Conservation (phyloP, 2,113 vertebrate species). For the Pungitius pungitius region DNA sequence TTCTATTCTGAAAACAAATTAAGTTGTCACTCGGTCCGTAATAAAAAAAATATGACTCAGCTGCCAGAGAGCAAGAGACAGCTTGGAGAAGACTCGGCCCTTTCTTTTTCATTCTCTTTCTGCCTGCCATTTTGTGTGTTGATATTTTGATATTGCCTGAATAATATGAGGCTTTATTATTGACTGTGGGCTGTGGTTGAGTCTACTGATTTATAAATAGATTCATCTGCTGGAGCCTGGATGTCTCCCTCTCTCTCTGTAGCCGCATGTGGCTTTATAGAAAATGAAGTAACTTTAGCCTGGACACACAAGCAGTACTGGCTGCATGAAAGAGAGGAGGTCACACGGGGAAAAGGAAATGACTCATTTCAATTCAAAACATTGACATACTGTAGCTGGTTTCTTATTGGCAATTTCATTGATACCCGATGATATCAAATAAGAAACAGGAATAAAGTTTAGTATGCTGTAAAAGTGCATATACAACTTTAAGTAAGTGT, state of each 20-base stretch:
- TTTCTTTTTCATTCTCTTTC: slow-evolving; percentile 29
- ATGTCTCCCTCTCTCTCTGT: slow-evolving; percentile 7
- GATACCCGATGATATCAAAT: background rate
- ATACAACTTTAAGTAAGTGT: background rate
- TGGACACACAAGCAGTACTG: too few species aligned
- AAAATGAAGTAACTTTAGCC: too few species aligned
- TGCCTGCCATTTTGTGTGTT: slow-evolving; percentile 32
- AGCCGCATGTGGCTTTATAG: too few species aligned
- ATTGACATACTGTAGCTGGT: background rate
- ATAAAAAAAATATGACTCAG: slow-evolving; percentile 4
- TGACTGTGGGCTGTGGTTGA: slow-evolving; percentile 62
- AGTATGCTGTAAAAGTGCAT: background rate
- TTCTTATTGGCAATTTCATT: background rate
- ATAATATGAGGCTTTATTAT: slow-evolving; percentile 66
- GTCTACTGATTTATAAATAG: slow-evolving; percentile 62
- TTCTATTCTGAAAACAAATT: slow-evolving; percentile 27
- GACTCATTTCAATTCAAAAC: background rate
- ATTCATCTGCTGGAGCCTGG: slow-evolving; percentile 35
- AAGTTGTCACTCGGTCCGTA: background rate
- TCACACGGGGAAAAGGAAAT: slow-evolving; percentile 12
- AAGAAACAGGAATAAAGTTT: background rate
- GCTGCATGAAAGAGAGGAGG: slow-evolving; percentile 16
- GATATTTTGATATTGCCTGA: slow-evolving; percentile 58
- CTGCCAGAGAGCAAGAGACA: background rate
- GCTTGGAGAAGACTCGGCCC: slow-evolving; percentile 13